Conservation (phyloP, 2,797 vertebrate species). For the Mionectes olivaceus region DNA sequence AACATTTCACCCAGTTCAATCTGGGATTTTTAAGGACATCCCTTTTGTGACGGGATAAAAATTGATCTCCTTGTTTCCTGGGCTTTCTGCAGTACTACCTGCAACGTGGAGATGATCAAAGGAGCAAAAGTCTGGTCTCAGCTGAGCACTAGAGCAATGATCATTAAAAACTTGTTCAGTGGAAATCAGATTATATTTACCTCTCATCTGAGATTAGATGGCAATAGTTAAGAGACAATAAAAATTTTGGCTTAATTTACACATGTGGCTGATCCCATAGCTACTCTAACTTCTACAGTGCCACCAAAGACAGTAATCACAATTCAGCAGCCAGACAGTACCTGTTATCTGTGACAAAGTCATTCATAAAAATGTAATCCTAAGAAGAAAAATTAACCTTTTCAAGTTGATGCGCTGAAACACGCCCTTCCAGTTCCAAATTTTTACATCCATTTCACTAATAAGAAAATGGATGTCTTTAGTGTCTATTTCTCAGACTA, state of each 20-base stretch:
- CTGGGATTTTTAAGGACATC: background rate
- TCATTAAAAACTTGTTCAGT: background rate
- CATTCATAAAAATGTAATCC: background rate
- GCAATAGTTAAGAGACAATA: background rate
- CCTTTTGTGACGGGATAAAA: background rate
- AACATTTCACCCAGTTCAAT: background rate
- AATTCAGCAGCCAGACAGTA: background rate
- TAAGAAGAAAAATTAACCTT: background rate
- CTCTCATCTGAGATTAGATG: background rate
- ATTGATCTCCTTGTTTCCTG: fast-evolving
- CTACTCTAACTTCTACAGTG: background rate
- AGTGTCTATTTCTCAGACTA: background rate
- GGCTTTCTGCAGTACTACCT: background rate
- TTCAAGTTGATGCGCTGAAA: background rate
- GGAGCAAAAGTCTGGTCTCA: background rate
- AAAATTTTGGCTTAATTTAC: background rate
- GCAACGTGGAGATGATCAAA: background rate
- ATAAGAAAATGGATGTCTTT: background rate
- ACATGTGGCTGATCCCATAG: background rate
- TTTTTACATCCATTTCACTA: background rate
- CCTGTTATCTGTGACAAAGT: background rate
- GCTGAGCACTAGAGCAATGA: background rate
- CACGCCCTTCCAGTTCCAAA: background rate
- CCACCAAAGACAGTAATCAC: background rate
- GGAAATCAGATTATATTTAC: background rate